Evolutionary conservation across 1,140 invertebrate genomes (phyloP), one percentile per base, ranked within the genome.

Genomic region (Drosophila funebris): DNA sequence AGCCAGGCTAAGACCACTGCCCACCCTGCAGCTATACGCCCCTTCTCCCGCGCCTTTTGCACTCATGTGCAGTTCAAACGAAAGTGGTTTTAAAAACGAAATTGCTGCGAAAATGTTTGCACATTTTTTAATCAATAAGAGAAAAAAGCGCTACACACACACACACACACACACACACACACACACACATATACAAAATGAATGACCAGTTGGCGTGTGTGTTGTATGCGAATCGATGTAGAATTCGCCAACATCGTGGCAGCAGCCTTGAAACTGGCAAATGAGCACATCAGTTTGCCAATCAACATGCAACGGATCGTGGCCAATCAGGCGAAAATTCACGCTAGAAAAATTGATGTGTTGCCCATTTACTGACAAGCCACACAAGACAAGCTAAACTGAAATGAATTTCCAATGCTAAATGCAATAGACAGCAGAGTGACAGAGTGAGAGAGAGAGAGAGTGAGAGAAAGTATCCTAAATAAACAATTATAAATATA

Each of bases 121-220:
- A 87, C 83, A 87, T 80, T 87, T 87, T 87, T 87, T 88, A 87
- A 87, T 87, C 82, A 87, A 87, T 87, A 87, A 78, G 78, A 76
- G 73, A 74, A 66, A 36, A 41, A 41, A 18, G 24, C 24, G 24
- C 24, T 36, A 1, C 9, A 36, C 9, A 36, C n/a, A n/a, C n/a
- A n/a, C n/a, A n/a, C n/a, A n/a, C n/a, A n/a, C n/a, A n/a, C n/a
- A n/a, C n/a, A n/a, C n/a, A n/a, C n/a, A n/a, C n/a, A n/a, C n/a
- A n/a, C n/a, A 39, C 11, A 41, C 11, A 48, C 48, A 22, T 27
- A 31, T 50, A n/a, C 54, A 57, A 62, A 57, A 67, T 50, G 72
- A 68, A 76, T 68, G 75, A 70, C 53, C 58, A 63, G 75, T 76
- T 76, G 78, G 70, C 78, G 56, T 82, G 78, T 29, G 22, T 29